Conservation (phyloP, 2,113 vertebrate genomes). For the Ictalurus punctatus region DNA sequence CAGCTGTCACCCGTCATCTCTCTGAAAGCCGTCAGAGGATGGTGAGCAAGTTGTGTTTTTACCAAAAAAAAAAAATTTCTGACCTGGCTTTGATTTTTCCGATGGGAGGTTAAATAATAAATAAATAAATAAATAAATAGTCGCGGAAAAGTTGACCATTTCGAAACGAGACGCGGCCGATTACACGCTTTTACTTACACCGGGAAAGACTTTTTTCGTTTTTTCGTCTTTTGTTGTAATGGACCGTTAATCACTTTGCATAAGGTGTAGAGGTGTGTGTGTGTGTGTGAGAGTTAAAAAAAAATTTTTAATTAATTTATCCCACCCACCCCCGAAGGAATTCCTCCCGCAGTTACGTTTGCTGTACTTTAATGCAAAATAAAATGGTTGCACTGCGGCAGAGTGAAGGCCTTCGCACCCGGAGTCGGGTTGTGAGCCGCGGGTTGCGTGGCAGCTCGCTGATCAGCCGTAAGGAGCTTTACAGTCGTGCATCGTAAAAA, state of each 20-base stretch:
- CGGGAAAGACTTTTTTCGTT: background rate
- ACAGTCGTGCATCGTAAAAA: background rate
- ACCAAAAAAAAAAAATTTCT: background rate
- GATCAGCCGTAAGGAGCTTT: background rate
- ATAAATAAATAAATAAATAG: no score
- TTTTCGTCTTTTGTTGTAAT: background rate
- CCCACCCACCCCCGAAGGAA: background rate
- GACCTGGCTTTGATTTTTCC: background rate
- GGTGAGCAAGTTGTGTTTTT: constrained; percentile 71
- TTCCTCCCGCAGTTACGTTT: background rate
- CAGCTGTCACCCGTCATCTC: constrained; percentile 81
- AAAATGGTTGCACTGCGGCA: background rate
- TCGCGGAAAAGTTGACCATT: background rate
- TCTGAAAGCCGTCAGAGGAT: constrained; percentile 87
- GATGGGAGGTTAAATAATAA: no score
- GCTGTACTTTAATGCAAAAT: background rate
- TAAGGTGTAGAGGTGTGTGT: background rate
- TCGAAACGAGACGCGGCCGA: background rate
- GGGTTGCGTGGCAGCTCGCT: background rate
- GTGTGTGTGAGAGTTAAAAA: no score
- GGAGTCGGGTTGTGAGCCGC: background rate
- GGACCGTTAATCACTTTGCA: background rate
- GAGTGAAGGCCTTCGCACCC: background rate
- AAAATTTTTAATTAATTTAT: no score
- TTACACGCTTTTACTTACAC: background rate